These are phyloP conservation scores for Eublepharis macularius DNA, from an alignment of 2,113 vertebrate species.

Conservation along the genomic window DNA sequence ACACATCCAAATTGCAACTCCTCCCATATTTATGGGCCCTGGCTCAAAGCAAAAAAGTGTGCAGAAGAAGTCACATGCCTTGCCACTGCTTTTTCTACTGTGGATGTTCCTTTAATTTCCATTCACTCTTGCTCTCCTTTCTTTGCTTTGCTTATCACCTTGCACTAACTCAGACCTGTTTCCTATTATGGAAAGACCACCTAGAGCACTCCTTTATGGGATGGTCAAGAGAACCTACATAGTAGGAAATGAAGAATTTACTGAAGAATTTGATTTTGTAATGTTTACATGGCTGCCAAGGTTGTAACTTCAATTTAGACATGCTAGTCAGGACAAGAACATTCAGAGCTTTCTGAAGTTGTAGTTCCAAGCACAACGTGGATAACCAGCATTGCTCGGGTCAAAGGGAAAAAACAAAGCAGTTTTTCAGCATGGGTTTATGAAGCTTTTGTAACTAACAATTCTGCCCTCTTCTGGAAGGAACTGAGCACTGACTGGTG, in stretches of 20 bases:
- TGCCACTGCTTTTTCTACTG: not conserved
- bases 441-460: not conserved
- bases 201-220: not conserved
- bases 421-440: not conserved
- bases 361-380: not conserved
- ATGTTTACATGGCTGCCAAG: not conserved
- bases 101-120: not conserved
- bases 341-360: not conserved
- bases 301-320: not conserved
- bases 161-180: not conserved
- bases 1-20: not conserved
- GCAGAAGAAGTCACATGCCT: not conserved
- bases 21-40: not conserved
- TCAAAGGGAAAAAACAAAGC: not conserved
- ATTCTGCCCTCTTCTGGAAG: constrained; percentile 26
- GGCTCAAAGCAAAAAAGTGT: not conserved
- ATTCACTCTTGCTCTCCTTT: not conserved
- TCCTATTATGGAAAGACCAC: not conserved
- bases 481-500: not conserved
- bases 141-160: not conserved
- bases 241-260: not conserved
- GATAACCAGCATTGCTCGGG: not conserved
- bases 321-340: not conserved
- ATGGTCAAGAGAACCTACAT: not conserved
- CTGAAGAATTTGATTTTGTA: not conserved